Base-by-base conservation (phyloP, 2,888 invertebrate genomes). In the Caenorhabditis wallacei region DNA sequence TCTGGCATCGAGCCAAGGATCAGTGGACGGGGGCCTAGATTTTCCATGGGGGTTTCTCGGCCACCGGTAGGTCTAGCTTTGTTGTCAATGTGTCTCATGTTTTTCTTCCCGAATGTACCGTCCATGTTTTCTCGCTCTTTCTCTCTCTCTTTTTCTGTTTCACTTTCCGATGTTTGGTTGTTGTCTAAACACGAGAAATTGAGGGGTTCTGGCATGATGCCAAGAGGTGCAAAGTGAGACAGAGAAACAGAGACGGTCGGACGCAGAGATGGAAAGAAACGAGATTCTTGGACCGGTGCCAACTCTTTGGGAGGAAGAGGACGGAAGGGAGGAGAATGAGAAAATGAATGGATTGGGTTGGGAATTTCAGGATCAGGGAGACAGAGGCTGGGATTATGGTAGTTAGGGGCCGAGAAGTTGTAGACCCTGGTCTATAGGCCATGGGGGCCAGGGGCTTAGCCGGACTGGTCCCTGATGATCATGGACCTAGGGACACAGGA, bases 261-360 rank as follows among this genome's bases (percentile, higher is more conserved):
- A 48, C n/a, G 35, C 16, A 57, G 46, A 61, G 69, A 59, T 5
- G 48, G 30, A 20, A 43, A 46, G 40, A 59, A 16, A 48, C 26
- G 30, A 51, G 59, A 59, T 26, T 51, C 43, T 74, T 74, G 74
- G 74, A 74, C 74, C 74, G 74, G 74, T 74, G 74, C 74, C 74
- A 74, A 74, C 74, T 61, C 63, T 54, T 37, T 18, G 68, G 46
- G 46, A 48, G 18, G 46, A 48, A 2, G 46, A 43, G 16, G 22
- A 16, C 11, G 18, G 40, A 22, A 40, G 24, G 13, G 16, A 13
- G 59, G 43, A 24, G 61, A 43, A 43, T 43, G 56, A 35, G 16
- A 26, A 54, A 11, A 13, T 26, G 54, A 26, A 54, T 2, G 13
- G 13, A 18, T 57, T 20, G 61, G 43, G 43, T 18, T n/a, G 35